A percentile compares a stretch with the other conserved stretches of the same genome.
phyloP scores from a whole-genome alignment of 1,140 invertebrate species.

The Eumeta japonica region DNA sequence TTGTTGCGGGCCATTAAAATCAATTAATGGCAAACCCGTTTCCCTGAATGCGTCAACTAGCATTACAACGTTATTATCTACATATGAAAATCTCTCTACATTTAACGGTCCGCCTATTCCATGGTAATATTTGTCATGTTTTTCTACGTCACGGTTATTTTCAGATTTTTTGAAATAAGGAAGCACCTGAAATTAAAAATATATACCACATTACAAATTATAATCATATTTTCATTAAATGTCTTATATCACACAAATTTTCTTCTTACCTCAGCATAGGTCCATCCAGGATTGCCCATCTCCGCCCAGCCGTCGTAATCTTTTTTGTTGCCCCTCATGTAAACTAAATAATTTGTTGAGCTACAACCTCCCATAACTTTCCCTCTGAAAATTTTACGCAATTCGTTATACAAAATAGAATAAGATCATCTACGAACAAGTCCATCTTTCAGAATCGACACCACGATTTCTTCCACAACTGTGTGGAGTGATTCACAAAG shows the following conservation, averaged over 20 bases:
- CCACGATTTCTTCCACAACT: too few relatives aligned
- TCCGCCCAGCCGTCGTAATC: constrained; percentile 75
- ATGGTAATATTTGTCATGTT: constrained; percentile 58
- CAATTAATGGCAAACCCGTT: constrained; percentile 55
- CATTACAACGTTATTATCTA: constrained; percentile 58
- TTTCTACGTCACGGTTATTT: constrained; percentile 60
- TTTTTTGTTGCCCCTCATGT: constrained; percentile 72
- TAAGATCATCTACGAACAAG: background rate
- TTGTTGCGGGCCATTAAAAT: constrained; percentile 59
- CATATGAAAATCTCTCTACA: constrained; percentile 63
- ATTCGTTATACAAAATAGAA: too few relatives aligned
- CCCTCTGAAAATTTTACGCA: constrained; percentile 46
- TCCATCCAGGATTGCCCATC: constrained; percentile 73
- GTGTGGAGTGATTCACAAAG: too few relatives aligned
- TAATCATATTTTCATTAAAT: background rate
- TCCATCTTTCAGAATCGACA: too few relatives aligned
- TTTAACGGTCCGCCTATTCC: constrained; percentile 60
- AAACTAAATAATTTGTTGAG: constrained; percentile 77
- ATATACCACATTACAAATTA: constrained; percentile 4
- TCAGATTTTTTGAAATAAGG: constrained; percentile 81
- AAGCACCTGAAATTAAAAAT: constrained; percentile 57
- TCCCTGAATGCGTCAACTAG: constrained; percentile 63
- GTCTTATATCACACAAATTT: constrained; percentile 1
- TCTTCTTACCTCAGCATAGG: constrained; percentile 55
- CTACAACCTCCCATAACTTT: constrained; percentile 71